phyloP scores from a whole-genome alignment of 1,140 invertebrate genomes.

The Cotesia chilonis region DNA sequence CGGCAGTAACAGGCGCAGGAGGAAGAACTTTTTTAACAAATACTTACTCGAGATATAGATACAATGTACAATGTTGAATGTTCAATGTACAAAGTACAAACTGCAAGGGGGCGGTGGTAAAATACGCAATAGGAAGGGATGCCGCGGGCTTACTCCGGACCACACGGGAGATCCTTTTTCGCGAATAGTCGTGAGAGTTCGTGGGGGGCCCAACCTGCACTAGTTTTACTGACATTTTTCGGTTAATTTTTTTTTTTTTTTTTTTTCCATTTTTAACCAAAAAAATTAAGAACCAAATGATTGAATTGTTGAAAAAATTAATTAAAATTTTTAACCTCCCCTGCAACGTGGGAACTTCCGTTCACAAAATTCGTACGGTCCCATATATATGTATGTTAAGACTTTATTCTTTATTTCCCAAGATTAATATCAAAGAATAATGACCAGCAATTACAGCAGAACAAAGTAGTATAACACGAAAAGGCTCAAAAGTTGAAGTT shows the following conservation, averaged over 20 bases:
- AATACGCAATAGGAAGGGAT: conserved; percentile 55
- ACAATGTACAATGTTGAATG: background rate
- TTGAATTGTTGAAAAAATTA: background rate
- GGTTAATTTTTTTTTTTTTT: conserved; percentile 5
- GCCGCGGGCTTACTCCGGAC: conserved; percentile 59
- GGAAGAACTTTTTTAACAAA: background rate
- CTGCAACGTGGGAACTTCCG: conserved; percentile 16
- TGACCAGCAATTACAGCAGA: conserved; percentile 1
- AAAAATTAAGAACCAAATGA: no score
- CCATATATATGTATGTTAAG: no score
- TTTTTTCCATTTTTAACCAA: background rate
- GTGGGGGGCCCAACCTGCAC: conserved; percentile 52
- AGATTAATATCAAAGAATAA: conserved; percentile 4
- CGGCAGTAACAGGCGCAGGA: no score
- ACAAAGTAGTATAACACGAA: background rate
- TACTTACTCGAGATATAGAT: conserved; percentile 18
- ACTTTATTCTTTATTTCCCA: background rate
- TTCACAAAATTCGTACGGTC: background rate
- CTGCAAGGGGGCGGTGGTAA: conserved; percentile 29
- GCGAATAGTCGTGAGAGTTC: conserved; percentile 45
- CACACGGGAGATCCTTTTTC: conserved; percentile 54
- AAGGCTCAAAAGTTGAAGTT: no score
- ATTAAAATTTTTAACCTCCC: background rate
- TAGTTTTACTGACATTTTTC: background rate
- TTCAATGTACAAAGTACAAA: background rate